Evolutionary conservation across 2,113 vertebrate species (phyloP).

Genomic region (Eira barbara): DNA sequence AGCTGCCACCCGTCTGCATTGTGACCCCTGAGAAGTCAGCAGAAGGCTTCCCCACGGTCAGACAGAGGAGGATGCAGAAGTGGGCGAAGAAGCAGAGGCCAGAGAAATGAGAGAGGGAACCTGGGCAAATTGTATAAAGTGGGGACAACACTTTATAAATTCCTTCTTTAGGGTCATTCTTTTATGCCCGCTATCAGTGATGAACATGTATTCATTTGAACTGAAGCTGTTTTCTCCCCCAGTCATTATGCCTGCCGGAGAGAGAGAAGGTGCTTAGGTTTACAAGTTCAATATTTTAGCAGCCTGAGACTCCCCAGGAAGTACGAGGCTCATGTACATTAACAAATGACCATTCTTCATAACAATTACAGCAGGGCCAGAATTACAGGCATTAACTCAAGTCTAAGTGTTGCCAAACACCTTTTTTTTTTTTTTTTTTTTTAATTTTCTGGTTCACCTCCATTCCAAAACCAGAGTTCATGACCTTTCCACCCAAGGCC

Average conservation of each 20-base stretch:
- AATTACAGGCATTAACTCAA: neutral
- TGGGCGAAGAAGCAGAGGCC: neutral
- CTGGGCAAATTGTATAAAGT: neutral
- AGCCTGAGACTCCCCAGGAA: neutral
- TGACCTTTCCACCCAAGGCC: neutral
- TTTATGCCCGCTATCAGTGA: neutral
- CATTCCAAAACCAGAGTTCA: neutral
- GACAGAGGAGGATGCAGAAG: neutral
- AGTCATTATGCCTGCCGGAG: neutral
- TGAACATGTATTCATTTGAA: neutral
- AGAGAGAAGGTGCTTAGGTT: neutral
- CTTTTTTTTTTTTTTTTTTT: neutral
- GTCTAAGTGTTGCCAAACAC: neutral
- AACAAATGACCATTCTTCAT: neutral
- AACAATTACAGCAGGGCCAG: neutral
- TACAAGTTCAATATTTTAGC: constrained; percentile 37
- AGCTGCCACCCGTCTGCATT: neutral
- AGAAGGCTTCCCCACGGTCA: neutral
- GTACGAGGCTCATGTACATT: neutral
- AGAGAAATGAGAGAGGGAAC: neutral
- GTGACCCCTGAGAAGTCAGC: neutral
- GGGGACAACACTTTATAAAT: neutral
- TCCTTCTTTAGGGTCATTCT: neutral
- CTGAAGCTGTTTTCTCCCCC: neutral
- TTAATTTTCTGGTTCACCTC: neutral